A percentile compares a stretch with the other conserved stretches of the same genome.
Evolutionary conservation across 1,140 invertebrate species (phyloP).

Genomic region (Steinernema khuongi): DNA sequence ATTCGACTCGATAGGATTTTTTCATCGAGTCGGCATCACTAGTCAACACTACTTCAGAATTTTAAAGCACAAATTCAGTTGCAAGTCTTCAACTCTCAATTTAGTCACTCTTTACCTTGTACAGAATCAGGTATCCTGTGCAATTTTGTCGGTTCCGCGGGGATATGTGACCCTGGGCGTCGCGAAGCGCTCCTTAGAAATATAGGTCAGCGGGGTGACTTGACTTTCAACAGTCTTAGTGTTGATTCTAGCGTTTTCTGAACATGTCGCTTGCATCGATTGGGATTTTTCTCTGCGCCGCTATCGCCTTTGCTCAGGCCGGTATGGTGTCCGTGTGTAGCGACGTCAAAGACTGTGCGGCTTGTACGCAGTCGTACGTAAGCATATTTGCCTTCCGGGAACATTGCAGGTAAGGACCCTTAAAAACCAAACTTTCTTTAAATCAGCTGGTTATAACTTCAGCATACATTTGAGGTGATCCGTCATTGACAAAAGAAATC

Average conservation of each 20-base stretch:
- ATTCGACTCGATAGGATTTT: no score
- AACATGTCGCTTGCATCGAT: background rate
- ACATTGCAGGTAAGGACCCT: conserved; percentile 46
- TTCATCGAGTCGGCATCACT: no score
- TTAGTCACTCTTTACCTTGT: no score
- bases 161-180: background rate
- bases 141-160: no score
- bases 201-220: background rate
- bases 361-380: conserved; percentile 53
- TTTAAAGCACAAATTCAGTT: no score
- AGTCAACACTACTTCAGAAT: no score
- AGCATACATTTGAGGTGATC: background rate
- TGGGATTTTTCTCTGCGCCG: background rate
- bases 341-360: conserved; percentile 49
- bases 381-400: conserved; percentile 58
- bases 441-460: background rate
- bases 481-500: no score
- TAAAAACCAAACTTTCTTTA: background rate
- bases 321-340: conserved; percentile 56
- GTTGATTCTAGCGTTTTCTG: background rate
- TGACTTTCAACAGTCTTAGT: background rate
- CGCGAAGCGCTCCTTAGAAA: background rate
- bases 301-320: conserved; percentile 18
- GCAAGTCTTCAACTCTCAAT: no score
- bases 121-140: no score